Percentiles rank a stretch among this genome's conserved stretches.
Evolutionary conservation across 2,888 invertebrate genomes (phyloP).

Genomic region (Tridacna gigas): DNA sequence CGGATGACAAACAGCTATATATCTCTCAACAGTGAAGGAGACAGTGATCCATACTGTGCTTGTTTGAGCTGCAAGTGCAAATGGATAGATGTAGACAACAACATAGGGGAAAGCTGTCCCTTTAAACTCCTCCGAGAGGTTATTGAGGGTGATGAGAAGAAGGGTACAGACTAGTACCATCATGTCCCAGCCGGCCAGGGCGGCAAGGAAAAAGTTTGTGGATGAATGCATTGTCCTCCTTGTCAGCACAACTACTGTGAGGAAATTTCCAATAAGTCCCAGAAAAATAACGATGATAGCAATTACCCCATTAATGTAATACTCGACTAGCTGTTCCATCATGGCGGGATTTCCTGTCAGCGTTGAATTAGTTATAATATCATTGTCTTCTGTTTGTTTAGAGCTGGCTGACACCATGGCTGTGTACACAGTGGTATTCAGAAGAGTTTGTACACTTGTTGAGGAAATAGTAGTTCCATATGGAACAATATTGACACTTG

Average conservation of each 20-base stretch:
- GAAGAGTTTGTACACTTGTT: background rate
- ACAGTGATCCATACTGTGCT: slow-evolving; percentile 95
- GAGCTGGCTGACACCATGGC: background rate
- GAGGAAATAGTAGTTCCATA: background rate
- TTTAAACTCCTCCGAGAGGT: slow-evolving; percentile 72
- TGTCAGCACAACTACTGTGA: slow-evolving; percentile 87
- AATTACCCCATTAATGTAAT: slow-evolving; percentile 78
- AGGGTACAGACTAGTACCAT: slow-evolving; percentile 80
- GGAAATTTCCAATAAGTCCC: slow-evolving; percentile 89
- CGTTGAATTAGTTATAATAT: slow-evolving; percentile 16
- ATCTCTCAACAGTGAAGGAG: slow-evolving; percentile 92
- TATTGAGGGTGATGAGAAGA: slow-evolving; percentile 78
- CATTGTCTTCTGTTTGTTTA: background rate
- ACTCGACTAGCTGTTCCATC: slow-evolving; percentile 36
- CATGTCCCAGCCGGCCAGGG: slow-evolving; percentile 83
- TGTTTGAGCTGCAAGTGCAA: slow-evolving; percentile 95
- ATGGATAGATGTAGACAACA: slow-evolving; percentile 86
- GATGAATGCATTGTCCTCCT: slow-evolving; percentile 90
- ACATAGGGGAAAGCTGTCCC: slow-evolving; percentile 77
- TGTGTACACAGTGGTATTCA: slow-evolving; percentile 1
- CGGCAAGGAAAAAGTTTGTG: slow-evolving; percentile 87
- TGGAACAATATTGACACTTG: background rate
- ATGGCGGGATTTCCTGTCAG: background rate
- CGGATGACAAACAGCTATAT: slow-evolving; percentile 92
- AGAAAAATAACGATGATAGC: slow-evolving; percentile 85